Conservation (phyloP, 2,888 invertebrate species). For the Isotomurus palustris region DNA sequence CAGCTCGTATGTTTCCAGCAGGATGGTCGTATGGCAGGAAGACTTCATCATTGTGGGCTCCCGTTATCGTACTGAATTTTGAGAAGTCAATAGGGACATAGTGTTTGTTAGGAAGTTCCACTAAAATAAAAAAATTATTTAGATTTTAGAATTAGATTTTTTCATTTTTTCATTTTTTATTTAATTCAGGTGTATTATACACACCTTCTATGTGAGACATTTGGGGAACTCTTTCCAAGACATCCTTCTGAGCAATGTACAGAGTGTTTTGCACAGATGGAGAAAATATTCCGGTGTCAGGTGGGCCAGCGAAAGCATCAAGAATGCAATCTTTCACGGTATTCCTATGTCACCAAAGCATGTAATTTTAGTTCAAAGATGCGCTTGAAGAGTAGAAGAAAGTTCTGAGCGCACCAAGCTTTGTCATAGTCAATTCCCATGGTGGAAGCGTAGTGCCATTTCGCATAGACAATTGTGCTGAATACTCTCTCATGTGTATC, state of each 20-base stretch:
- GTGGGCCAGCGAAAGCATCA: slow-evolving; percentile 63
- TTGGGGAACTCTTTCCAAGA: slow-evolving; percentile 65
- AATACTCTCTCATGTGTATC: slow-evolving; percentile 72
- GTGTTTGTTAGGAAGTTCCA: slow-evolving; percentile 65
- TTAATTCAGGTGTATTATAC: no score
- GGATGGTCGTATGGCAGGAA: slow-evolving; percentile 74
- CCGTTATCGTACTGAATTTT: slow-evolving; percentile 57
- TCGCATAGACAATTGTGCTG: slow-evolving; percentile 69
- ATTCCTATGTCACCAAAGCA: slow-evolving; percentile 47
- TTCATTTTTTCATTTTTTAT: no score
- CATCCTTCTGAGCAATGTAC: slow-evolving; percentile 65
- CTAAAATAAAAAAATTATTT: slow-evolving; percentile 55
- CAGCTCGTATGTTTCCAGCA: slow-evolving; percentile 69
- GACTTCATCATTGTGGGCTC: slow-evolving; percentile 60
- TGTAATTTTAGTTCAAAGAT: not conserved
- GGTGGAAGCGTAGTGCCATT: slow-evolving; percentile 67
- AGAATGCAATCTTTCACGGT: slow-evolving; percentile 66
- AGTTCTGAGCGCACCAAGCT: slow-evolving; percentile 56
- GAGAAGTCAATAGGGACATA: slow-evolving; percentile 70
- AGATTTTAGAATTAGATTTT: slow-evolving; percentile 59
- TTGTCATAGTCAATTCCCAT: slow-evolving; percentile 64
- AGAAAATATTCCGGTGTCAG: slow-evolving; percentile 60
- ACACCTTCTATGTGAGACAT: slow-evolving; percentile 58
- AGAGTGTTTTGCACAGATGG: slow-evolving; percentile 76
- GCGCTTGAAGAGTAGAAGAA: no score